Evolutionary conservation across 92 coral and sea anemone genomes (phyloP), one percentile per base, ranked within the genome.

Genomic region (Porites evermanni): DNA sequence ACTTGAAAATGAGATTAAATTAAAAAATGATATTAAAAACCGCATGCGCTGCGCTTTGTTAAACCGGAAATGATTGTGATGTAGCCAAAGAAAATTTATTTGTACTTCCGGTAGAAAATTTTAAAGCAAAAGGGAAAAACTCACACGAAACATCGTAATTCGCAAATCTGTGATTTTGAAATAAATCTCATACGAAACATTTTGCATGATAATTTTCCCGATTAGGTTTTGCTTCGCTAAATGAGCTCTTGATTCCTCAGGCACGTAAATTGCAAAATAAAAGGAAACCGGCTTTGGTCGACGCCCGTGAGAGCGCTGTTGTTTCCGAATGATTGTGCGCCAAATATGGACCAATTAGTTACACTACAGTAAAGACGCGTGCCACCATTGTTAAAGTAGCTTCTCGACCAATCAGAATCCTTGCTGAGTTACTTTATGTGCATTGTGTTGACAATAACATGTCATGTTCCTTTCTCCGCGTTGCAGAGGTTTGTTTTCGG

Each of bases 361-460:
- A 38, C 89, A 91, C 80, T 66, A 78, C 83, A 82, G 53, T 86
- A 87, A 74, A 74, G 82, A 83, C 94, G 98, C 98, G 98, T 95
- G 96, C 93, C 91, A 74, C 66, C 54, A 77, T 86, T 94, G 90
- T 91, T 71, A 60, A 13, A 47, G 79, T 77, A 53, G 80, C 29
- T 64, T 21, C 61, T 24, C 12, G 74, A 72, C 98, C 98, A 95
- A 95, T 95, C 92, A 92, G 93, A 90, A 65, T 76, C 47, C 81
- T 72, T 79, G 79, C 75, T 78, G 64, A 64, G 88, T 77, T 76
- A 53, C 77, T 77, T 74, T 67, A 67, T 53, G 70, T 69, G 23
- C 83, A 76, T 69, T 77, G 59, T 78, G 83, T 83, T 85, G 88
- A 85, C 88, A 85, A 65, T 67, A 54, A 54, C 77, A 67, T 85